Evolutionary conservation across 2,113 vertebrate species (phyloP), one percentile per base, ranked within the genome.

Genomic region (Oenanthe melanoleuca): DNA sequence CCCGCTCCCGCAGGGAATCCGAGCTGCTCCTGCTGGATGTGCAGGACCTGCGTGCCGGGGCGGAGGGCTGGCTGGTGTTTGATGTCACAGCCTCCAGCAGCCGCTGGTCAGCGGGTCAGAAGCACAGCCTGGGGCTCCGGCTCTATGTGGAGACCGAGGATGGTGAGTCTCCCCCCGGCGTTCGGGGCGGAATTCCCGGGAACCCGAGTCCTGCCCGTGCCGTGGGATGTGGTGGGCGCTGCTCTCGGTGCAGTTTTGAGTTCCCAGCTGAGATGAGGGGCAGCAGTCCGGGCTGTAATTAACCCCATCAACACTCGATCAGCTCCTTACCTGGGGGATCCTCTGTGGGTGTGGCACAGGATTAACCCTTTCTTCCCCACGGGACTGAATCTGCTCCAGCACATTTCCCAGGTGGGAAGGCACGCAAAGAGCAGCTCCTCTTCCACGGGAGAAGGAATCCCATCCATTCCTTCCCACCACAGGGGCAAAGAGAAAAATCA

Each of bases 11-110:
- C 42, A 99, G 99, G 97, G 99, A 99, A 64, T 98, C 99, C 5
- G 98, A 99, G 67, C 98, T 99, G 97, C 98, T 99, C 90, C 98
- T 99, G 96, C 96, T 99, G 97, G 99, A 99, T 86, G 98, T 98
- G 96, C 99, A 99, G 98, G 98, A 98, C 21, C 98, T 99, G 65
- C 98, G 86, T 25, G 98, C 99, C 0, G 98, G 98, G 2, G 97
- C 98, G 13, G 99, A 99, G 97, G 99, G 99, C 75, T 99, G 99
- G 99, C 93, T 99, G 97, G 99, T 98, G 75, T 99, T 99, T 25
- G 99, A 99, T 4, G 97, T 99, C 95, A 99, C 99, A 5, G 98
- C 99, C 0, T 99, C 99, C 95, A 98, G 99, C 94, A 98, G 96
- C 97, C 98, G 98, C 97, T 99, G 99, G 99, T 95, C 99, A 9